These are phyloP conservation scores for Paragorgia papillata DNA, from an alignment of 92 coral and sea anemone genomes.

Conservation along the genomic window DNA sequence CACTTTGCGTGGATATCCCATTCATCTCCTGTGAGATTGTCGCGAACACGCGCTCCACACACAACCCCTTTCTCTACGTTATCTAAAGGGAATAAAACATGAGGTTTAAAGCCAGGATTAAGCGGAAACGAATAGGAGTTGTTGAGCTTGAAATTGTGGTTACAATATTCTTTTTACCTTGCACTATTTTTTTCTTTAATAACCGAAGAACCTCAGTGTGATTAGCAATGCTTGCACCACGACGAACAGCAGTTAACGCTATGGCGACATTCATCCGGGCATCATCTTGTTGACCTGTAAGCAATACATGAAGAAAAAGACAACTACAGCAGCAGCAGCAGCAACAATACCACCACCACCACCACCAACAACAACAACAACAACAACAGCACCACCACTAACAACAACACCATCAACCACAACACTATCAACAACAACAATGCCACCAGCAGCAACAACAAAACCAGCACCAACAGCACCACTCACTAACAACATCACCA, in stretches of 20 bases:
- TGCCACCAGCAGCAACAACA: no score
- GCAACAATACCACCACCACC: no score
- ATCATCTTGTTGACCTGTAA: conserved; percentile 93
- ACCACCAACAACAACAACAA: no score
- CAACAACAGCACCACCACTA: no score
- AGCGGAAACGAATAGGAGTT: no score
- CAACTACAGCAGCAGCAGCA: no score
- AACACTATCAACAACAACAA: no score
- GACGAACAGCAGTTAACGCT: conserved; percentile 87
- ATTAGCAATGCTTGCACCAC: conserved; percentile 88
- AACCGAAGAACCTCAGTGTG: conserved; percentile 89
- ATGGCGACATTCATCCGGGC: conserved; percentile 92
- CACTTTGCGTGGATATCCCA: conserved; percentile 89
- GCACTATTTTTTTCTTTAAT: conserved; percentile 68
- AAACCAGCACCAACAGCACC: no score
- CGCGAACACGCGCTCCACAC: conserved; percentile 92
- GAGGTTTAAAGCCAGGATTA: neutral
- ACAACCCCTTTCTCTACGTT: conserved; percentile 73
- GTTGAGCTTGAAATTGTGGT: no score
- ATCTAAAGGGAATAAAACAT: conserved; percentile 40
- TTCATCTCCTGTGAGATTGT: conserved; percentile 81
- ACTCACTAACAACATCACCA: no score
- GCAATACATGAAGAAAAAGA: neutral
- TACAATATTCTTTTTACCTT: conserved; percentile 15
- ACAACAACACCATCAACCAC: no score